Evolutionary conservation across 2,888 invertebrate species (phyloP).

Genomic region (Meliscaeva auricollis): DNA sequence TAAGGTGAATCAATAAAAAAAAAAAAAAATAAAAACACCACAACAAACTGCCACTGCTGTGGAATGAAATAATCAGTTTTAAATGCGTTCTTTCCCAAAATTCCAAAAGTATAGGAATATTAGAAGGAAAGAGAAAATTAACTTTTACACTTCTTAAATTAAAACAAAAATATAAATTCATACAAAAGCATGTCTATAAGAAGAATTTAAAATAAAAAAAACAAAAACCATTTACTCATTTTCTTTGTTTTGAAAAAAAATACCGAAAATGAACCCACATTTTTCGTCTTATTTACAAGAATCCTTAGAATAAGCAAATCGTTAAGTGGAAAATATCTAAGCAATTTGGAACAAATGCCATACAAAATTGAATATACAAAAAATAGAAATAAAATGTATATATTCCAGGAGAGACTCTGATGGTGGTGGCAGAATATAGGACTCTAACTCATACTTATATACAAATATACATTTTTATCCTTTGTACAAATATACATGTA

Average conservation of each 20-base stretch:
- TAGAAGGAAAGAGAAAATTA: conserved; percentile 1
- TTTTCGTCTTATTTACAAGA: conserved; percentile 11
- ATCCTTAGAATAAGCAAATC: conserved; percentile 48
- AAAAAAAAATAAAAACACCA: no score
- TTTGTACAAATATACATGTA: no score
- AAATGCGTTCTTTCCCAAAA: conserved; percentile 5
- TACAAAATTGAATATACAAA: conserved; percentile 3
- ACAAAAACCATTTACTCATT: neutral
- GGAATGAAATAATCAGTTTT: conserved; percentile 44
- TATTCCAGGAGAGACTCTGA: neutral
- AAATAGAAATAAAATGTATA: neutral
- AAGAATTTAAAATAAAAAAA: neutral
- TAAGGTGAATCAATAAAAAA: conserved; percentile 66
- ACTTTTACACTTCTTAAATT: conserved; percentile 35
- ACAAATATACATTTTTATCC: no score
- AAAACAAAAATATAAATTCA: conserved; percentile 11
- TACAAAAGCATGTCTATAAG: neutral
- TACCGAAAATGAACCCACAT: conserved; percentile 21
- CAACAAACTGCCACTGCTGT: conserved; percentile 23
- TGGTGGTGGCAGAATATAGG: no score
- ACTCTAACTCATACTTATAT: no score
- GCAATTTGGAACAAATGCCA: conserved; percentile 52
- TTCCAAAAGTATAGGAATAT: neutral
- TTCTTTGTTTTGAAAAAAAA: conserved; percentile 15
- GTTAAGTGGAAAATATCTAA: conserved; percentile 59